These are phyloP conservation scores for Bombus sylvicola DNA, from an alignment of 1,140 invertebrate genomes.

Conservation along the genomic window DNA sequence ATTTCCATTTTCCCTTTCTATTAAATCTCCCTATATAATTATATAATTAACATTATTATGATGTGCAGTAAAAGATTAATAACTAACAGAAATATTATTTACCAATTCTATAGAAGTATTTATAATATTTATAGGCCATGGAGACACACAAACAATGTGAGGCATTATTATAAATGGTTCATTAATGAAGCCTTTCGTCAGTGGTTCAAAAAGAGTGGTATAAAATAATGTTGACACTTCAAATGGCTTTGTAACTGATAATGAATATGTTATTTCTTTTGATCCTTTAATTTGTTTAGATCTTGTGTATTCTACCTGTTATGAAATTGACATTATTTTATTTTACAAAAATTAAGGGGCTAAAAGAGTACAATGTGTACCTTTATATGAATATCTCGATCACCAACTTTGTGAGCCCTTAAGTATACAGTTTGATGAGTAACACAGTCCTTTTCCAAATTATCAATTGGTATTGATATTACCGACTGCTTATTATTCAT, in stretches of 20 bases:
- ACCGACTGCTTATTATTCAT: slow-evolving; percentile 79
- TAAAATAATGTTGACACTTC: slow-evolving; percentile 87
- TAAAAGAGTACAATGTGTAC: slow-evolving; percentile 67
- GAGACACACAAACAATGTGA: slow-evolving; percentile 86
- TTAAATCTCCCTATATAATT: slow-evolving; percentile 71
- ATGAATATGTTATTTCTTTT: slow-evolving; percentile 85
- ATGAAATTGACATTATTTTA: slow-evolving; percentile 70
- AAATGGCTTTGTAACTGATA: slow-evolving; percentile 88
- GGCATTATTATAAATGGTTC: slow-evolving; percentile 89
- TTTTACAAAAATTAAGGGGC: slow-evolving; percentile 26
- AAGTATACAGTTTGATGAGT: slow-evolving; percentile 82
- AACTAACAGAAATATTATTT: slow-evolving; percentile 66
- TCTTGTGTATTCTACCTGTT: slow-evolving; percentile 79
- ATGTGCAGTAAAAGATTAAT: background rate
- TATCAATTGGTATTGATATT: slow-evolving; percentile 77
- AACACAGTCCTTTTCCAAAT: slow-evolving; percentile 73
- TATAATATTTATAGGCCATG: slow-evolving; percentile 87
- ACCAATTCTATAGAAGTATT: slow-evolving; percentile 86
- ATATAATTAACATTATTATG: background rate
- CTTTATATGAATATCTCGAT: slow-evolving; percentile 84
- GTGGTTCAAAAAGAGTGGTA: slow-evolving; percentile 85
- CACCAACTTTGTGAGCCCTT: slow-evolving; percentile 85
- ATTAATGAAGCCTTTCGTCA: slow-evolving; percentile 86
- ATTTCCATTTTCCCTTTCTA: slow-evolving; percentile 72
- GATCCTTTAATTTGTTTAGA: slow-evolving; percentile 77